These are phyloP conservation scores for Agrilus mali DNA, from an alignment of 2,888 invertebrate species.

Conservation along the genomic window DNA sequence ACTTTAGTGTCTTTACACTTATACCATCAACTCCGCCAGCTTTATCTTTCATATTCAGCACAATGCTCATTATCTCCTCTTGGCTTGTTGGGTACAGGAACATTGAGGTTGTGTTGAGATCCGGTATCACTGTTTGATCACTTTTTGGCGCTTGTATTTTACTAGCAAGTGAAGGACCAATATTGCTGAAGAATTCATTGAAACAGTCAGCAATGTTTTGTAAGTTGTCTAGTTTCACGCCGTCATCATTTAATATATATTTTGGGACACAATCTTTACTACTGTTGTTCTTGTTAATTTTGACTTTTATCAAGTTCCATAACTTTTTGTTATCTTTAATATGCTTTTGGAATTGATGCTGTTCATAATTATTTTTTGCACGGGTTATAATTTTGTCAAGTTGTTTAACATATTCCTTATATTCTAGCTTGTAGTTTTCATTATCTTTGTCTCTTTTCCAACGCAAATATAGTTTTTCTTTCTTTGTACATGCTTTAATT, in stretches of 20 bases:
- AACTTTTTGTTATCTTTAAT: background rate
- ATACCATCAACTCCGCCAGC: background rate
- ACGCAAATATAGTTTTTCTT: too few relatives aligned
- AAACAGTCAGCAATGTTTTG: background rate
- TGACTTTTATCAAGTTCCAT: background rate
- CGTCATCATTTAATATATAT: background rate
- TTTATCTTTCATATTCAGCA: background rate
- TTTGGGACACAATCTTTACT: background rate
- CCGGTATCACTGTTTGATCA: too few relatives aligned
- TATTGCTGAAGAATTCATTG: background rate
- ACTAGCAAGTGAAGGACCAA: background rate
- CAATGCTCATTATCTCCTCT: background rate
- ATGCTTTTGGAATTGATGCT: too few relatives aligned
- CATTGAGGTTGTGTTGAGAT: too few relatives aligned
- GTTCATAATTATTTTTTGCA: too few relatives aligned
- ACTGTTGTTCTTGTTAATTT: background rate
- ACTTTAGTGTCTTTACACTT: background rate
- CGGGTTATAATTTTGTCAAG: too few relatives aligned
- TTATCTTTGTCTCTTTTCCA: too few relatives aligned
- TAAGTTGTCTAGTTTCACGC: background rate
- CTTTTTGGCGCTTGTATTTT: background rate
- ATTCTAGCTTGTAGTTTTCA: too few relatives aligned
- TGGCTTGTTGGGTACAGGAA: too few relatives aligned
- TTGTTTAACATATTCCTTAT: too few relatives aligned
- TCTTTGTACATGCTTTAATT: too few relatives aligned